These are phyloP conservation scores for Penaeus vannamei DNA, from an alignment of 1,140 invertebrate genomes.

Conservation along the genomic window DNA sequence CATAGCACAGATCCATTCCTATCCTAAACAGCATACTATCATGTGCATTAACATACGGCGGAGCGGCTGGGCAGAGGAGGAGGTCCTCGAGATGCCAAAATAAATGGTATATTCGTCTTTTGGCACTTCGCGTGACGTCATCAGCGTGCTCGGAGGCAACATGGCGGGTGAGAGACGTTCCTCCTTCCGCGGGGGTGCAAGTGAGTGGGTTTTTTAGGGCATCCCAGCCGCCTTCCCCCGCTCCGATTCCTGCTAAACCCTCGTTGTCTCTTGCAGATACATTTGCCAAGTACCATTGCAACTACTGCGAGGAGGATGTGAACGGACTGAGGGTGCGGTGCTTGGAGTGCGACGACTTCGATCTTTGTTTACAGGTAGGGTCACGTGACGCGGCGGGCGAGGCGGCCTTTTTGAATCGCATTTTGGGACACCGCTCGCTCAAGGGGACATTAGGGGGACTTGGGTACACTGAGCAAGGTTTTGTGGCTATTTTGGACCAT, in stretches of 20 bases:
- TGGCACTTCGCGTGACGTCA: constrained; percentile 49
- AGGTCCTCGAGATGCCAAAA: background rate
- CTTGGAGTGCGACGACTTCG: constrained; percentile 74
- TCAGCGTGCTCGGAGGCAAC: constrained; percentile 44
- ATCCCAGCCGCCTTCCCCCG: background rate
- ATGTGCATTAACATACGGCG: constrained; percentile 14
- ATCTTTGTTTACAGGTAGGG: constrained; percentile 75
- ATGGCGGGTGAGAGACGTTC: constrained; percentile 60
- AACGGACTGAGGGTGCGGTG: constrained; percentile 73
- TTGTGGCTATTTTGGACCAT: too few species aligned
- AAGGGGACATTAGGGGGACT: too few species aligned
- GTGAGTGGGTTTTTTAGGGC: background rate
- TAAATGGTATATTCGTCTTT: constrained; percentile 40
- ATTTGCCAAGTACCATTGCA: constrained; percentile 72
- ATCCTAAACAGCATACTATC: background rate
- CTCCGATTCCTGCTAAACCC: constrained; percentile 26
- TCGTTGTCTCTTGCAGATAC: constrained; percentile 64
- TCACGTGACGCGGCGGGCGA: background rate
- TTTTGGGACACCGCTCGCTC: too few species aligned
- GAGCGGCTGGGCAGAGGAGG: background rate
- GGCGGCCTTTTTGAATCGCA: background rate
- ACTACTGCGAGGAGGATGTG: constrained; percentile 74
- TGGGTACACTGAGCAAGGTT: too few species aligned
- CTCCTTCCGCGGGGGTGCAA: background rate
- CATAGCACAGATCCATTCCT: constrained; percentile 2